Conservation (phyloP, 2,797 vertebrate genomes). For the Sebastiscus albofasciatus region DNA sequence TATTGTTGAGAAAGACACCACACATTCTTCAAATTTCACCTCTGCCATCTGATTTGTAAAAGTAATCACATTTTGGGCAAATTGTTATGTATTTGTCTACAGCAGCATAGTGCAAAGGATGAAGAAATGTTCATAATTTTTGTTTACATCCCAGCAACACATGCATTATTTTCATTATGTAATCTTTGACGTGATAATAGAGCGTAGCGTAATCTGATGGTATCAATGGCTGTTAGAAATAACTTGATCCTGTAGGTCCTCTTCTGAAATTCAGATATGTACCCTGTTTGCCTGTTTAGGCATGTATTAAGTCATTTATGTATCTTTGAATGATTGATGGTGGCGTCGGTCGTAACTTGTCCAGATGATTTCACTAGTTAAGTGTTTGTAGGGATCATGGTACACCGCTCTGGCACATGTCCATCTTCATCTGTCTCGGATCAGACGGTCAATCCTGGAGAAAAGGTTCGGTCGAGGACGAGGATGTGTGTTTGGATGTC, state of each 20-base stretch:
- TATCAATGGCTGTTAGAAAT: constrained; percentile 13
- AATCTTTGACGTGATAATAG: constrained; percentile 13
- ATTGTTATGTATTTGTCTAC: background rate
- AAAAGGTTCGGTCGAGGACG: background rate
- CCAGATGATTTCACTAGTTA: constrained; percentile 12
- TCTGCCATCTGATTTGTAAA: background rate
- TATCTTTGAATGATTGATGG: constrained; percentile 6
- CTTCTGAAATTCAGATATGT: constrained; percentile 23
- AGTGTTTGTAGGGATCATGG: background rate
- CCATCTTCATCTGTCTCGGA: constrained; percentile 12
- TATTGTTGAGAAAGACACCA: background rate
- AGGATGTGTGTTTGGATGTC: constrained; percentile 13
- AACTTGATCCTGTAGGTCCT: constrained; percentile 46
- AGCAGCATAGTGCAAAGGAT: background rate
- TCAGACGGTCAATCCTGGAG: constrained; percentile 12
- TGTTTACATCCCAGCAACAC: constrained; percentile 21
- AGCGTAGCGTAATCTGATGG: constrained; percentile 24
- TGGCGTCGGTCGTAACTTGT: background rate
- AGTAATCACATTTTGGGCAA: background rate
- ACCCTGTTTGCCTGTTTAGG: constrained; percentile 22
- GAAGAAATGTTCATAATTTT: constrained; percentile 5
- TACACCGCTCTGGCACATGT: constrained; percentile 4
- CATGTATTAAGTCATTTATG: background rate
- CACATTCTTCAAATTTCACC: constrained; percentile 11
- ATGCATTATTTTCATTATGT: constrained; percentile 19